Evolutionary conservation across 2,797 vertebrate species (phyloP).

Genomic region (Hydrolagus colliei): DNA sequence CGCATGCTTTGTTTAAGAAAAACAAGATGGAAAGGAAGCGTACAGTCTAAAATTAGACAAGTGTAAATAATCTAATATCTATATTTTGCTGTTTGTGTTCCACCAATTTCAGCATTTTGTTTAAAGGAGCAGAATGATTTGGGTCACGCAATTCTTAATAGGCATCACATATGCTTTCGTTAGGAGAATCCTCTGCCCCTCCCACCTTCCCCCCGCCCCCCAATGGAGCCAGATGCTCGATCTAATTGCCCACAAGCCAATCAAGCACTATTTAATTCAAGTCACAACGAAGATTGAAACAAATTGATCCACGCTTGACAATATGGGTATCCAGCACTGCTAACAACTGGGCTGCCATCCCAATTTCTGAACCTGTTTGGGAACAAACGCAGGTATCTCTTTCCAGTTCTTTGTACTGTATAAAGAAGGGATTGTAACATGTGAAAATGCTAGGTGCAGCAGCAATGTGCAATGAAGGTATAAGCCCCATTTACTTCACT

Average conservation of each 20-base stretch:
- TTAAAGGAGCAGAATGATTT: not conserved
- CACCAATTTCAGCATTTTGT: not conserved
- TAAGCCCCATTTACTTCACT: constrained; percentile 41
- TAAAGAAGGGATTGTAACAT: not conserved
- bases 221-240: not conserved
- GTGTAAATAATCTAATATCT: not conserved
- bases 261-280: too few relatives aligned
- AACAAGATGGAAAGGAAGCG: too few relatives aligned
- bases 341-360: not conserved
- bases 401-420: not conserved
- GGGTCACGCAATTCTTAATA: not conserved
- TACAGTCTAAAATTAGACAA: too few relatives aligned
- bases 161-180: not conserved
- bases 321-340: not conserved
- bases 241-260: not conserved
- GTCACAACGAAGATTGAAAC: not conserved
- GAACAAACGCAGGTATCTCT: not conserved
- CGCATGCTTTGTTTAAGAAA: too few relatives aligned
- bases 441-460: constrained; percentile 40
- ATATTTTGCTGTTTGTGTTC: not conserved
- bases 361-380: not conserved
- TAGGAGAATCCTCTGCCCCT: not conserved
- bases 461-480: constrained; percentile 33
- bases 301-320: not conserved
- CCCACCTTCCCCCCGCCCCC: not conserved